These are phyloP conservation scores for Danaus melanippus DNA, from an alignment of 1,140 invertebrate genomes.

Conservation along the genomic window DNA sequence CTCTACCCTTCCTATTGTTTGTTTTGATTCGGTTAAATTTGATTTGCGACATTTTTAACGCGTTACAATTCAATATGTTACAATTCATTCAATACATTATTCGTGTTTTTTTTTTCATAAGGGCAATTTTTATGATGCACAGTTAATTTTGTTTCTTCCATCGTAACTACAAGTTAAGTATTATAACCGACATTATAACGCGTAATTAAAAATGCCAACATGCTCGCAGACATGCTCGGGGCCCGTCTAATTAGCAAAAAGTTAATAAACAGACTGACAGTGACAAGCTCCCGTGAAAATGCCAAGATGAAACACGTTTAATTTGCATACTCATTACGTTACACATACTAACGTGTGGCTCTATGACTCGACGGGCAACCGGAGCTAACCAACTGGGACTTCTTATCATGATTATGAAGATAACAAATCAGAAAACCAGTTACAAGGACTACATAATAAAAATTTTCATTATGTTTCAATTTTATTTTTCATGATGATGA, in stretches of 20 bases:
- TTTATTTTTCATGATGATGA: too few relatives aligned
- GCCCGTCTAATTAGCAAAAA: constrained; percentile 69
- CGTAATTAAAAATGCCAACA: constrained; percentile 67
- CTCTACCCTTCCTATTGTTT: constrained; percentile 57
- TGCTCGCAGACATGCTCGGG: constrained; percentile 45
- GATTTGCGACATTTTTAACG: constrained; percentile 62
- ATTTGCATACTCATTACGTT: constrained; percentile 57
- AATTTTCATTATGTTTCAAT: too few relatives aligned
- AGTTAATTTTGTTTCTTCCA: too few relatives aligned
- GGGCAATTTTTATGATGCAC: too few relatives aligned
- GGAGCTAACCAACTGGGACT: too few relatives aligned
- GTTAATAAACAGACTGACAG: constrained; percentile 69
- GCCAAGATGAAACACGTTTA: constrained; percentile 69
- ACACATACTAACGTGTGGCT: constrained; percentile 6
- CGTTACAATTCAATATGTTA: constrained; percentile 6
- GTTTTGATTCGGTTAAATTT: constrained; percentile 64
- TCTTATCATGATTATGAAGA: too few relatives aligned
- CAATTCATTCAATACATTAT: too few relatives aligned
- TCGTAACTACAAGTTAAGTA: too few relatives aligned
- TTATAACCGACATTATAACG: constrained; percentile 38
- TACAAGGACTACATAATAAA: too few relatives aligned
- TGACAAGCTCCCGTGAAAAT: constrained; percentile 62
- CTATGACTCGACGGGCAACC: too few relatives aligned
- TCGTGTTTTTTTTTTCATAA: too few relatives aligned
- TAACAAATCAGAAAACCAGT: too few relatives aligned